Evolutionary conservation across 2,888 invertebrate genomes (phyloP).

Genomic region (Stomorhina lunata): DNA sequence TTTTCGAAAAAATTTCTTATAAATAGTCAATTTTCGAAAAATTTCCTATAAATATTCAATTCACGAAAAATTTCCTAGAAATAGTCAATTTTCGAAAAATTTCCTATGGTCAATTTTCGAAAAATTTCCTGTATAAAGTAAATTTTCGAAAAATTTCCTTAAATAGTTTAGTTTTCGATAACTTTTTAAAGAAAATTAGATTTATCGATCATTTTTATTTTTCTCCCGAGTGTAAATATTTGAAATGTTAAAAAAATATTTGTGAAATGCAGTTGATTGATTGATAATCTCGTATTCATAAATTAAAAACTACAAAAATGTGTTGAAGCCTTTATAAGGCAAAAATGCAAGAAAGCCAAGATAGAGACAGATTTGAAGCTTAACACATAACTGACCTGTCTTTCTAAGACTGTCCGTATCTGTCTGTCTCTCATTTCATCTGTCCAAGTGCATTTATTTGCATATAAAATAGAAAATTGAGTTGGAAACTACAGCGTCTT

Average conservation of each 20-base stretch:
- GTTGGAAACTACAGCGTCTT: slow-evolving; percentile 55
- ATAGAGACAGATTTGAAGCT: slow-evolving; percentile 32
- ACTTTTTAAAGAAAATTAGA: too few relatives aligned
- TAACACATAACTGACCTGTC: slow-evolving; percentile 35
- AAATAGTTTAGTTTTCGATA: too few relatives aligned
- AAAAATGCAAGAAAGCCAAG: neutral
- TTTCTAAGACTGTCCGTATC: neutral
- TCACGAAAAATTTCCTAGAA: too few relatives aligned
- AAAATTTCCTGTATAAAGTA: too few relatives aligned
- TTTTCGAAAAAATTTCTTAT: too few relatives aligned
- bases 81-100: too few relatives aligned
- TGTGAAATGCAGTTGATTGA: slow-evolving; percentile 58
- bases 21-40: too few relatives aligned
- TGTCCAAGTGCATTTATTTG: slow-evolving; percentile 46
- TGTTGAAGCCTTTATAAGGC: slow-evolving; percentile 51
- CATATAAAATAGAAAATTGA: slow-evolving; percentile 55
- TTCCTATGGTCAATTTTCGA: too few relatives aligned
- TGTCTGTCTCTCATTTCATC: slow-evolving; percentile 28
- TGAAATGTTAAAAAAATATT: slow-evolving; percentile 38
- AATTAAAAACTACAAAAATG: slow-evolving; percentile 34
- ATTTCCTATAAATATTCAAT: too few relatives aligned
- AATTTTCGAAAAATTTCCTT: too few relatives aligned
- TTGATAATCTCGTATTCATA: slow-evolving; percentile 60
- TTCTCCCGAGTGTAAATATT: slow-evolving; percentile 9
- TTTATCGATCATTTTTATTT: neutral